phyloP scores from a whole-genome alignment of 2,797 vertebrate species.

The Pseudomugil gertrudae region DNA sequence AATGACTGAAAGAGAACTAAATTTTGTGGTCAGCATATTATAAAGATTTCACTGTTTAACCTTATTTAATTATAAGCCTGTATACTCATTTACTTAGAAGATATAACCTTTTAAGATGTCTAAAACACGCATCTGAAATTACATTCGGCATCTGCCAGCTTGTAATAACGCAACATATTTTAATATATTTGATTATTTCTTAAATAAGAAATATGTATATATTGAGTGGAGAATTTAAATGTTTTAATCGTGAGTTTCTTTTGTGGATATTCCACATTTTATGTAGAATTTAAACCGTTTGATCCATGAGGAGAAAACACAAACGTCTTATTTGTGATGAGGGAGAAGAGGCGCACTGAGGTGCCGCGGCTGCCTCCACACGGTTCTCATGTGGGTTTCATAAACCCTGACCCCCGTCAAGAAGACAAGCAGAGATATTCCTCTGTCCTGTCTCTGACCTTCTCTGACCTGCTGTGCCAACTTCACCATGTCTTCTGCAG shows the following conservation, averaged over 20 bases:
- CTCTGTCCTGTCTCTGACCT: conserved; percentile 15
- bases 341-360: conserved; percentile 28
- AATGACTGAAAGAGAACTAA: not conserved
- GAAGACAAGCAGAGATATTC: conserved; percentile 32
- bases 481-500: conserved; percentile 55
- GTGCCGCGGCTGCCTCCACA: conserved; percentile 57
- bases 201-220: not conserved
- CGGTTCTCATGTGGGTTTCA: conserved; percentile 71
- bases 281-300: conserved; percentile 21
- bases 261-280: not conserved
- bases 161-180: not conserved
- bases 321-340: conserved; percentile 30
- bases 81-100: not conserved
- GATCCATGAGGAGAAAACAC: conserved; percentile 68
- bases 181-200: not conserved
- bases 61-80: not conserved
- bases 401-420: conserved; percentile 36
- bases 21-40: not conserved
- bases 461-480: not conserved
- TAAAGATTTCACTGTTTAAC: not conserved
- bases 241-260: not conserved
- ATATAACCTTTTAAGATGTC: conserved; percentile 23
- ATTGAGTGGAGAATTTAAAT: not conserved
- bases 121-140: conserved; percentile 26
- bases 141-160: not conserved